phyloP scores from a whole-genome alignment of 2,888 invertebrate species.

The Dasysyrphus albostriatus region DNA sequence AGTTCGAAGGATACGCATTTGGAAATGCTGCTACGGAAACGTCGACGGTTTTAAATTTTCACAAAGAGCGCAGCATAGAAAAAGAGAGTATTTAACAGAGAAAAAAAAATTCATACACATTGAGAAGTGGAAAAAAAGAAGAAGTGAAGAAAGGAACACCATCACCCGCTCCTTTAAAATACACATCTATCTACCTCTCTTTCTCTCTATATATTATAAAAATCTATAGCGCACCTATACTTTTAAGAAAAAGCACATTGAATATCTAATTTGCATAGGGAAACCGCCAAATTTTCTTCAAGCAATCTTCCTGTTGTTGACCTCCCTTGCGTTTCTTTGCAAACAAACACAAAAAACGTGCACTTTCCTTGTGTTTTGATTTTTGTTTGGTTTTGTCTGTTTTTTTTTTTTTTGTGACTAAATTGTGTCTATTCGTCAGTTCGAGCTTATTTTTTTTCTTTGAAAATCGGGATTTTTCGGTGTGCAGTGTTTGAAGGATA shows the following conservation, averaged over 20 bases:
- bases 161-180: slow-evolving; percentile 17
- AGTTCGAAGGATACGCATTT: slow-evolving; percentile 82
- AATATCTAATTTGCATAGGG: slow-evolving; percentile 75
- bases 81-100: slow-evolving; percentile 29
- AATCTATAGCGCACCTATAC: slow-evolving; percentile 49
- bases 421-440: slow-evolving; percentile 4
- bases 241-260: slow-evolving; percentile 72
- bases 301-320: slow-evolving; percentile 63
- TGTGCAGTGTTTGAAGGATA: slow-evolving; percentile 5
- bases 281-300: slow-evolving; percentile 75
- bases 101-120: slow-evolving; percentile 6
- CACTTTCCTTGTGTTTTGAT: slow-evolving; percentile 55
- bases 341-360: slow-evolving; percentile 55
- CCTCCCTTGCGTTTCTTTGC: slow-evolving; percentile 3
- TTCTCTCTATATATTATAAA: neutral
- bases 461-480: slow-evolving; percentile 36
- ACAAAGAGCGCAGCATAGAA: slow-evolving; percentile 30
- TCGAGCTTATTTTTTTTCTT: neutral
- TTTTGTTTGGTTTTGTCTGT: slow-evolving; percentile 9
- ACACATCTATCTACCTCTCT: slow-evolving; percentile 28
- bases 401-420: slow-evolving; percentile 8
- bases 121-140: slow-evolving; percentile 19
- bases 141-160: slow-evolving; percentile 49
- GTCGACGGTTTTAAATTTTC: slow-evolving; percentile 63
- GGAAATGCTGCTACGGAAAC: slow-evolving; percentile 75